phyloP scores from a whole-genome alignment of 1,140 invertebrate genomes.

The Drosophila parvula region DNA sequence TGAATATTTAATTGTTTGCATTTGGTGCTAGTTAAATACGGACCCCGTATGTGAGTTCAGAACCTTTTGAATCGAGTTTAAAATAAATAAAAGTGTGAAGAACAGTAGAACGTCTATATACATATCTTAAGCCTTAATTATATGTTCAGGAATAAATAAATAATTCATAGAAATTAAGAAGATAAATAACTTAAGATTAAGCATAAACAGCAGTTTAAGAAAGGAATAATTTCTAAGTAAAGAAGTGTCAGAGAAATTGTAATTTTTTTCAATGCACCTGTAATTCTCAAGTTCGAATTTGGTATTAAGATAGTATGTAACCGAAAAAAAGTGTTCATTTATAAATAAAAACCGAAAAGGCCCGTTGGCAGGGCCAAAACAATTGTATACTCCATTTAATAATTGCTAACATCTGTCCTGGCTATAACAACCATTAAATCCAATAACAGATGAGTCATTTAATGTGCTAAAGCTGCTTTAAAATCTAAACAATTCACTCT shows the following conservation, averaged over 20 bases:
- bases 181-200: not conserved
- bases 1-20: constrained; percentile 20
- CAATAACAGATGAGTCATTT: not conserved
- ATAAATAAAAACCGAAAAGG: too few species aligned
- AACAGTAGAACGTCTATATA: not conserved
- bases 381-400: too few species aligned
- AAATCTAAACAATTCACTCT: too few species aligned
- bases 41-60: not conserved
- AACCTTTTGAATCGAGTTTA: constrained; percentile 11
- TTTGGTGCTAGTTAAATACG: constrained; percentile 5
- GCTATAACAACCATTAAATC: not conserved
- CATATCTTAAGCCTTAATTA: not conserved
- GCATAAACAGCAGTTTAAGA: too few species aligned
- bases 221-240: too few species aligned
- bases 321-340: too few species aligned
- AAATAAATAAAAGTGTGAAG: constrained; percentile 11
- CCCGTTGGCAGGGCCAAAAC: too few species aligned
- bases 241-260: too few species aligned
- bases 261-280: too few species aligned
- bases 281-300: not conserved
- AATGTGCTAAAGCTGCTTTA: too few species aligned
- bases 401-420: too few species aligned
- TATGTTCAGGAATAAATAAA: not conserved
- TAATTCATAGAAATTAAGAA: not conserved
- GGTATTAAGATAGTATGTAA: too few species aligned